phyloP scores from a whole-genome alignment of 1,140 invertebrate species.

The Melitaea cinxia region DNA sequence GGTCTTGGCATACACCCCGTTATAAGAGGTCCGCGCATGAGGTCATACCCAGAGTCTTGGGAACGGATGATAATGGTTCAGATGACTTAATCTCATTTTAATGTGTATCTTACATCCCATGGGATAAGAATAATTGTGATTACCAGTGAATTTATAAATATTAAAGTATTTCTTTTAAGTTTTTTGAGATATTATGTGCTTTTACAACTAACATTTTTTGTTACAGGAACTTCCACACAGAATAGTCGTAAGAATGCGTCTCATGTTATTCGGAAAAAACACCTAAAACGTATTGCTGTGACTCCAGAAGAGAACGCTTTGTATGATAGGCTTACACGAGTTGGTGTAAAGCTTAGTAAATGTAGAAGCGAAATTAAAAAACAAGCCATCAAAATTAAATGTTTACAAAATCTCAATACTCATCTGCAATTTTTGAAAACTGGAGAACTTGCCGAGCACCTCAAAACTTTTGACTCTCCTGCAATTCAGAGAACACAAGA shows the following conservation, averaged over 20 bases:
- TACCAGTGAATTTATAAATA: no score
- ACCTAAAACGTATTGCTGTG: background rate
- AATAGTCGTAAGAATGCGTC: background rate
- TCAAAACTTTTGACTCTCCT: background rate
- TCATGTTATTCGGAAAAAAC: background rate
- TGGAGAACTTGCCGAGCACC: background rate
- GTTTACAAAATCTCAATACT: background rate
- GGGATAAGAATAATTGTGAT: no score
- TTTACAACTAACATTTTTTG: no score
- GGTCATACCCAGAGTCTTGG: no score
- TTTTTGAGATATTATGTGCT: no score
- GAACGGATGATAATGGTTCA: no score
- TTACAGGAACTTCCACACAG: background rate
- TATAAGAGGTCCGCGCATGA: no score
- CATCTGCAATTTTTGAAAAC: background rate
- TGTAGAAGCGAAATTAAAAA: background rate
- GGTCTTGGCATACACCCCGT: no score
- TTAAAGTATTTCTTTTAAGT: no score
- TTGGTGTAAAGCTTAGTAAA: background rate
- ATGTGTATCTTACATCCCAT: no score
- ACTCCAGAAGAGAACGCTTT: background rate
- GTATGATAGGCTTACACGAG: background rate
- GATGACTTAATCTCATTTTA: no score
- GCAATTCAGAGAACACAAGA: background rate
- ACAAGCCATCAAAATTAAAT: background rate